Evolutionary conservation across 2,888 invertebrate species (phyloP).

Genomic region (Aphidoletes aphidimyza): DNA sequence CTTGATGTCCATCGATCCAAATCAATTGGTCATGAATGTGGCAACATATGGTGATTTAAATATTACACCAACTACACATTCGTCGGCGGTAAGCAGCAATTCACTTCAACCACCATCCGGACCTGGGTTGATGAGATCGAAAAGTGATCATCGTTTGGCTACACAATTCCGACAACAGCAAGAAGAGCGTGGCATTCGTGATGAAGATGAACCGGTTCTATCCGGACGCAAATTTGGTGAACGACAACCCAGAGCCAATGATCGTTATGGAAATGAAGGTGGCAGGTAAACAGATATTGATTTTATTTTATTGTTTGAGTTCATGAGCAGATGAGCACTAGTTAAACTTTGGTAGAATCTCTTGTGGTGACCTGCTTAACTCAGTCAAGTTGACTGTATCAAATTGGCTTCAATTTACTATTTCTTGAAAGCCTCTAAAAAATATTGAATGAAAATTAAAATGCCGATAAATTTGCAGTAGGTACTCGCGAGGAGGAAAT

Average conservation of each 20-base stretch:
- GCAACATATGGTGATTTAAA: constrained; percentile 91
- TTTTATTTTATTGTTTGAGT: no score
- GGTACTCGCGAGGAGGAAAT: constrained; percentile 61
- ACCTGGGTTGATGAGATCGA: constrained; percentile 88
- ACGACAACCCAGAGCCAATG: constrained; percentile 67
- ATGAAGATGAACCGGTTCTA: constrained; percentile 77
- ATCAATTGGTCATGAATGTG: constrained; percentile 87
- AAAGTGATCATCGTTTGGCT: constrained; percentile 91
- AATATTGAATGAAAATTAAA: no score
- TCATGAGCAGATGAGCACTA: no score
- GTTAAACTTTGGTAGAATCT: no score
- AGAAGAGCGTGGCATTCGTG: constrained; percentile 73
- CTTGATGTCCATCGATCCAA: constrained; percentile 90
- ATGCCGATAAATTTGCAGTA: no score
- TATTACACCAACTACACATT: constrained; percentile 73
- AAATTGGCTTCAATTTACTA: no score
- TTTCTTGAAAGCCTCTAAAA: no score
- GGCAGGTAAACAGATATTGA: constrained; percentile 64
- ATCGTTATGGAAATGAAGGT: constrained; percentile 64
- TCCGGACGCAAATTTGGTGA: constrained; percentile 84
- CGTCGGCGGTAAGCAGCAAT: constrained; percentile 66
- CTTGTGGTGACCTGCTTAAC: no score
- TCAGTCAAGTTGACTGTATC: no score
- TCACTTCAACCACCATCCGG: constrained; percentile 72
- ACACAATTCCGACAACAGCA: constrained; percentile 89